Conservation (phyloP, 1,140 invertebrate species). For the Bemisia tabaci region DNA sequence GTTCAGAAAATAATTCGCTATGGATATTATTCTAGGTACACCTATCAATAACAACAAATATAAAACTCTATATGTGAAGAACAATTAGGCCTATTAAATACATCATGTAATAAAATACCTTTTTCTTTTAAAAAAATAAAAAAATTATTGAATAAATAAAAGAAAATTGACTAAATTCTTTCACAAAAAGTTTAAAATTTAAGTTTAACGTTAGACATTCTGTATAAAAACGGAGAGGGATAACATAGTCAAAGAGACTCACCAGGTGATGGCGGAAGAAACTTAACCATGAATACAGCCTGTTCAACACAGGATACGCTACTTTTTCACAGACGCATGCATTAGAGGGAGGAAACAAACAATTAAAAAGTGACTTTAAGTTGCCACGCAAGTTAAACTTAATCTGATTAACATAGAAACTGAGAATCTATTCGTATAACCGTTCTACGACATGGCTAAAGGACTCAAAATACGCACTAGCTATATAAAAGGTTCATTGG, state of each 20-base stretch:
- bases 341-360: background rate
- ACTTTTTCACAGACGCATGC: background rate
- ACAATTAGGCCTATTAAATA: background rate
- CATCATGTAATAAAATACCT: background rate
- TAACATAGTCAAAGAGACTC: no score
- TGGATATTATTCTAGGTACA: background rate
- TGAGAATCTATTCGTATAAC: background rate
- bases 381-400: background rate
- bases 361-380: background rate
- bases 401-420: background rate
- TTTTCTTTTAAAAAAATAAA: background rate
- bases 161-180: background rate
- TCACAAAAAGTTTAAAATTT: background rate
- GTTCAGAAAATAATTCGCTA: background rate
- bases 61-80: background rate
- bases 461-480: no score
- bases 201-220: background rate
- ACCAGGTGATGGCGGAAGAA: no score
- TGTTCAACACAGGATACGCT: no score
- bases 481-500: no score
- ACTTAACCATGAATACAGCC: no score
- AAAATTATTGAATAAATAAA: slow-evolving; percentile 1
- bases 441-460: background rate
- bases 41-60: background rate
- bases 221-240: background rate